phyloP scores from a whole-genome alignment of 2,888 invertebrate species.

The Polydrusus cervinus region DNA sequence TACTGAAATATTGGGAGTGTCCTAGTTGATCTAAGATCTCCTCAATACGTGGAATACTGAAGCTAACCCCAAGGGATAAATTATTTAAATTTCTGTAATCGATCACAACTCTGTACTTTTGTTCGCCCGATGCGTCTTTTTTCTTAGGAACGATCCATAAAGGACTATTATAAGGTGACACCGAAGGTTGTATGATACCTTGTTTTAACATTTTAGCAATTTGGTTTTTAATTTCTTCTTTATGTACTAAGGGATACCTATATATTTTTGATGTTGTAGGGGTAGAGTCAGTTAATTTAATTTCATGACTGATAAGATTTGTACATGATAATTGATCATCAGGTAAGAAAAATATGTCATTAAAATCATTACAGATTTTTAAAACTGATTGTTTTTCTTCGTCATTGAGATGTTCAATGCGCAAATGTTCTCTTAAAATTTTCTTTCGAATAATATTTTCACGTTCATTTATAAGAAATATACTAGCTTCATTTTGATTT shows the following conservation, averaged over 20 bases:
- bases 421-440: background rate
- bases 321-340: slow-evolving; percentile 56
- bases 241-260: slow-evolving; percentile 60
- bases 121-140: slow-evolving; percentile 22
- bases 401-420: slow-evolving; percentile 26
- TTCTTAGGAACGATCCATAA: slow-evolving; percentile 41
- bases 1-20: slow-evolving; percentile 55
- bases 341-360: background rate
- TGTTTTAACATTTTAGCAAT: slow-evolving; percentile 56
- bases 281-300: too few relatives aligned
- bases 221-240: slow-evolving; percentile 61
- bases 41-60: slow-evolving; percentile 23
- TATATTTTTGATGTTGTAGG: slow-evolving; percentile 56
- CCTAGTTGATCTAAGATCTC: slow-evolving; percentile 43
- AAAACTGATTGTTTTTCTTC: slow-evolving; percentile 28
- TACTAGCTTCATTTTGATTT: background rate
- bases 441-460: too few relatives aligned
- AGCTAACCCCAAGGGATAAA: slow-evolving; percentile 6
- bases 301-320: slow-evolving; percentile 53
- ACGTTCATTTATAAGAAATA: too few relatives aligned
- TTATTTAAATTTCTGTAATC: slow-evolving; percentile 37
- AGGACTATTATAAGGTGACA: slow-evolving; percentile 51
- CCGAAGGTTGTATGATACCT: background rate
- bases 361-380: slow-evolving; percentile 22
- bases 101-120: slow-evolving; percentile 32